These are phyloP conservation scores for Branchellion lobata DNA, from an alignment of 2,888 invertebrate species.

Conservation along the genomic window DNA sequence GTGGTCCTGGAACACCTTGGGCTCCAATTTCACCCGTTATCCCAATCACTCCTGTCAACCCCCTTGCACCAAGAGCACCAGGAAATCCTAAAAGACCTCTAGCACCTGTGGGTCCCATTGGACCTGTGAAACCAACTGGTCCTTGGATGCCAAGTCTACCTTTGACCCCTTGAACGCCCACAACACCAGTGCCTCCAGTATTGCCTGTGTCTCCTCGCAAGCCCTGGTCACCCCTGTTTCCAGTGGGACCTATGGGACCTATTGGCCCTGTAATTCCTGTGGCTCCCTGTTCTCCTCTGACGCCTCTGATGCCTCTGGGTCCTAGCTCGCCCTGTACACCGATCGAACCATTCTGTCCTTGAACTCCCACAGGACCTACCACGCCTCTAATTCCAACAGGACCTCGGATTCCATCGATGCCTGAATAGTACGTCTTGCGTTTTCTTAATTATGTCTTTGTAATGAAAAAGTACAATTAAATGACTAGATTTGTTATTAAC, in stretches of 20 bases:
- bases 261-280: not conserved
- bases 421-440: conserved; percentile 25
- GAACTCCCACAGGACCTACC: not conserved
- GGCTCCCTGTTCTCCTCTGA: not conserved
- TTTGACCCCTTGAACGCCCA: conserved; percentile 59
- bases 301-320: conserved; percentile 7
- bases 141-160: conserved; percentile 63
- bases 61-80: conserved; percentile 37
- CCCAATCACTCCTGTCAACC: not conserved
- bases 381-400: conserved; percentile 48
- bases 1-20: not conserved
- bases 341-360: not conserved
- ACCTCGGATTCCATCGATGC: conserved; percentile 47
- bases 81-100: conserved; percentile 42
- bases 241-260: conserved; percentile 4
- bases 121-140: conserved; percentile 38
- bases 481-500: too few relatives aligned
- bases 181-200: conserved; percentile 45
- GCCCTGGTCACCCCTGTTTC: conserved; percentile 8
- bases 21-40: not conserved
- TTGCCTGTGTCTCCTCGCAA: conserved; percentile 35
- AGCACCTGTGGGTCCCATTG: conserved; percentile 41
- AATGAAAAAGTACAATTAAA: too few relatives aligned
- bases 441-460: too few relatives aligned
- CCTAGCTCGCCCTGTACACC: not conserved